Percentiles rank a stretch among this genome's conserved stretches.
phyloP scores from a whole-genome alignment of 2,113 vertebrate species.

The Pitta sordida region DNA sequence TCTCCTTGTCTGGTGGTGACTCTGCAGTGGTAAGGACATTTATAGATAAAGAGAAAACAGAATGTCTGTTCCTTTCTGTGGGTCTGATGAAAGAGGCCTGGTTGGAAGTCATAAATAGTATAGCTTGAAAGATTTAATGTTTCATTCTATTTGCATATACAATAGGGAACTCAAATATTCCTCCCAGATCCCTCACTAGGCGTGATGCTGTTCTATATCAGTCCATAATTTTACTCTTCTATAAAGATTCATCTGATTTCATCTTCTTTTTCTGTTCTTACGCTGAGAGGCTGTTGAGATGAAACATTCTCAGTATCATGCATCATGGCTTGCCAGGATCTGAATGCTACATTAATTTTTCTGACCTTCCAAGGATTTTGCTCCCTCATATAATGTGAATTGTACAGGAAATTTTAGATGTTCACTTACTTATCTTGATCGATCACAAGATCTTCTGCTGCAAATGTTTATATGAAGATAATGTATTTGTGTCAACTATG shows the following conservation, averaged over 20 bases:
- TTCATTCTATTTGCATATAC: neutral
- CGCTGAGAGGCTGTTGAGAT: neutral
- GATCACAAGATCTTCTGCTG: neutral
- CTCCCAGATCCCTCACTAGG: neutral
- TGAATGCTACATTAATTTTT: neutral
- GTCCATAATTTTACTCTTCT: neutral
- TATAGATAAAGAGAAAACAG: neutral
- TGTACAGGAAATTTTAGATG: neutral
- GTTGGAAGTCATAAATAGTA: neutral
- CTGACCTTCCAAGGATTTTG: neutral
- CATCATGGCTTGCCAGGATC: neutral
- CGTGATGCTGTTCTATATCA: neutral
- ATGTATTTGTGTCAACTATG: neutral
- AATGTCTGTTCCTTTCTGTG: neutral
- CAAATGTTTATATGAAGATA: neutral
- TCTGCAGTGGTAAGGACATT: neutral
- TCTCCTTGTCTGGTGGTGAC: neutral
- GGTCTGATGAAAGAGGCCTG: neutral
- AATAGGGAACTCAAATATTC: neutral
- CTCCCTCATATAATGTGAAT: rapidly evolving
- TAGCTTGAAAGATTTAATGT: neutral
- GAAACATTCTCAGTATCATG: neutral
- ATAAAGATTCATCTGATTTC: neutral
- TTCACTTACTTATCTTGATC: neutral
- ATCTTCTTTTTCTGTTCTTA: neutral